Conservation (phyloP, 2,113 vertebrate genomes). For the Gopherus evgoodei region DNA sequence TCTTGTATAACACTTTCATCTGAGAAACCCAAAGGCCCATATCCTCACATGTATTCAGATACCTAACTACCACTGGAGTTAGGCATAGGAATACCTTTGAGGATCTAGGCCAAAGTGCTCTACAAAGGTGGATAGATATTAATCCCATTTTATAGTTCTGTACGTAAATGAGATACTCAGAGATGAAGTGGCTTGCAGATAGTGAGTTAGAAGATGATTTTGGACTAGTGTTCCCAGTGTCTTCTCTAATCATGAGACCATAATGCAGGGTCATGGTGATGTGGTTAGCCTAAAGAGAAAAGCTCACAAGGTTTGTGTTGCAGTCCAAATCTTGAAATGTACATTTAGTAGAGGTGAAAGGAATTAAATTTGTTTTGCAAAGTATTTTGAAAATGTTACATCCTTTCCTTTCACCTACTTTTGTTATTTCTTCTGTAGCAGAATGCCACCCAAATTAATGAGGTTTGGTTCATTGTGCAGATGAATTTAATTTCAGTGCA, state of each 20-base stretch:
- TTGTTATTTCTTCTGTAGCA: neutral
- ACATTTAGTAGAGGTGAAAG: neutral
- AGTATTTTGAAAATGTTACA: neutral
- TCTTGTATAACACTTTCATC: neutral
- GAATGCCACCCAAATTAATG: neutral
- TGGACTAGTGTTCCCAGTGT: too few relatives aligned
- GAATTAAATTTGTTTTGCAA: neutral
- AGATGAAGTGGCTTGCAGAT: neutral
- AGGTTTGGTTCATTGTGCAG: neutral
- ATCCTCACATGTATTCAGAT: neutral
- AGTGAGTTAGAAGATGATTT: neutral
- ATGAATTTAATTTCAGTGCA: neutral
- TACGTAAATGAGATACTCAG: neutral
- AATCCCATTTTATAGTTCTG: neutral
- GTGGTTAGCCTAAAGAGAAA: neutral
- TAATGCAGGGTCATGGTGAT: too few relatives aligned
- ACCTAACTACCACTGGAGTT: too few relatives aligned
- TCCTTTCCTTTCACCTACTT: neutral
- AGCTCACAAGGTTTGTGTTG: neutral
- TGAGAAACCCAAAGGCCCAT: neutral
- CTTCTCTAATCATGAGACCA: too few relatives aligned
- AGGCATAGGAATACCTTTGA: neutral
- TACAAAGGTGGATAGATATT: neutral
- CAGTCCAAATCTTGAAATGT: neutral
- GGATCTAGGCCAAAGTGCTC: neutral